These are phyloP conservation scores for Euclidia mi DNA, from an alignment of 2,888 invertebrate species.

Conservation along the genomic window DNA sequence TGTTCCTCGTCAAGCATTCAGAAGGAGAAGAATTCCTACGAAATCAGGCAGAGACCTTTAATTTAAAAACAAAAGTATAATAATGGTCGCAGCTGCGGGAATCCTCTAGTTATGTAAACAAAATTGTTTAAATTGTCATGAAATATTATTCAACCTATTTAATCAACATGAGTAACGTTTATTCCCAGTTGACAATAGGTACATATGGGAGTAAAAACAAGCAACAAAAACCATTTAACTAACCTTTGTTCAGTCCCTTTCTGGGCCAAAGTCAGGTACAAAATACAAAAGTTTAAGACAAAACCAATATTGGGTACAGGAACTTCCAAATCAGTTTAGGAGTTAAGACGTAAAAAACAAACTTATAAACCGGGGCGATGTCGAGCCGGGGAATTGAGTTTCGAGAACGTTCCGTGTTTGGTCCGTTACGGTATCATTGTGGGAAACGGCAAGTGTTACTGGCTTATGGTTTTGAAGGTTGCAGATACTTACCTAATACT, in stretches of 20 bases:
- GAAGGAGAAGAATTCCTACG: no score
- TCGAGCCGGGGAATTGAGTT: constrained; percentile 44
- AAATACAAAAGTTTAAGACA: constrained; percentile 44
- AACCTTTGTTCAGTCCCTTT: constrained; percentile 13
- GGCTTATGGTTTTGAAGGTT: neutral
- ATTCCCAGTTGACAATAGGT: neutral
- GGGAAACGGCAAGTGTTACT: neutral
- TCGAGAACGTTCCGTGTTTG: constrained; percentile 26
- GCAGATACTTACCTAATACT: no score
- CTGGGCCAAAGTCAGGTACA: constrained; percentile 24
- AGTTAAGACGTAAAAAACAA: constrained; percentile 58
- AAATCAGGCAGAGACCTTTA: no score
- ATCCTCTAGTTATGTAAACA: no score
- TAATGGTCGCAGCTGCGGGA: no score
- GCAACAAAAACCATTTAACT: neutral
- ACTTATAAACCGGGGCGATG: constrained; percentile 50
- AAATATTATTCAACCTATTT: no score
- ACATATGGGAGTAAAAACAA: neutral
- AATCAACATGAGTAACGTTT: neutral
- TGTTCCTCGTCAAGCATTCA: no score
- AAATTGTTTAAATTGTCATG: no score
- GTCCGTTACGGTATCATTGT: constrained; percentile 5
- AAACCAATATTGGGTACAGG: constrained; percentile 51
- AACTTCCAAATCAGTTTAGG: constrained; percentile 58
- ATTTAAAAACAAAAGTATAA: no score